Percentiles rank a stretch among this genome's conserved stretches.
phyloP scores from a whole-genome alignment of 2,888 invertebrate genomes.

The Epistrophe eligans region DNA sequence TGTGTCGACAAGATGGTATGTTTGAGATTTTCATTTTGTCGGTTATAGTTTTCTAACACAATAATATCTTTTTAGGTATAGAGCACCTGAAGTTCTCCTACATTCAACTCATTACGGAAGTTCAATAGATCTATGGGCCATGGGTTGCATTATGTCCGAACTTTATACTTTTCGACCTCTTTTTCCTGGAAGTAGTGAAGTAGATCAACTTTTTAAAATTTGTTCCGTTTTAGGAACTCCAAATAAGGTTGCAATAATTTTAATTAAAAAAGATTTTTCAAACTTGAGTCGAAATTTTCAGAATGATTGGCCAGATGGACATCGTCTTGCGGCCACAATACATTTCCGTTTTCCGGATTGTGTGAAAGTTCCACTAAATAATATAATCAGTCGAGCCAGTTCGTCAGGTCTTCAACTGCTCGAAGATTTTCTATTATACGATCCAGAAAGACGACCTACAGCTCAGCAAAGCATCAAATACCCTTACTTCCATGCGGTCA shows the following conservation, averaged over 20 bases:
- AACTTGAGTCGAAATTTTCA: constrained; percentile 79
- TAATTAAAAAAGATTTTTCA: neutral
- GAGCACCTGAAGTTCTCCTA: constrained; percentile 96
- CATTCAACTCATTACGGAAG: constrained; percentile 98
- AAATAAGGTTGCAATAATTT: constrained; percentile 86
- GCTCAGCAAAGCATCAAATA: constrained; percentile 94
- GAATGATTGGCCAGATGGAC: constrained; percentile 98
- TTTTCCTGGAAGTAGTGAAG: constrained; percentile 98
- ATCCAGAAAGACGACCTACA: constrained; percentile 95
- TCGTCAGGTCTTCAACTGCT: constrained; percentile 92
- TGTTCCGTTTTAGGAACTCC: constrained; percentile 97
- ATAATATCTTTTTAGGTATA: constrained; percentile 87
- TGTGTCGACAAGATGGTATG: constrained; percentile 96
- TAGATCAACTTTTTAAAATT: constrained; percentile 98
- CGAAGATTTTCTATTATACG: constrained; percentile 94
- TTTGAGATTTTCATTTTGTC: neutral
- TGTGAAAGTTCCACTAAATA: constrained; percentile 90
- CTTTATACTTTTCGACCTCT: constrained; percentile 97
- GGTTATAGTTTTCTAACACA: neutral
- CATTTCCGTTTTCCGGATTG: constrained; percentile 98
- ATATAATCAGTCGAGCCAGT: constrained; percentile 93
- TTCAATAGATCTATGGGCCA: constrained; percentile 99
- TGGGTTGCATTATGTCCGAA: constrained; percentile 99
- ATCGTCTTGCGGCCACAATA: constrained; percentile 95
- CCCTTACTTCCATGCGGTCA: constrained; percentile 83